A percentile compares a stretch with the other conserved stretches of the same genome.
These are phyloP conservation scores for Phaethornis superciliosus DNA, from an alignment of 2,113 vertebrate species.

Conservation along the genomic window DNA sequence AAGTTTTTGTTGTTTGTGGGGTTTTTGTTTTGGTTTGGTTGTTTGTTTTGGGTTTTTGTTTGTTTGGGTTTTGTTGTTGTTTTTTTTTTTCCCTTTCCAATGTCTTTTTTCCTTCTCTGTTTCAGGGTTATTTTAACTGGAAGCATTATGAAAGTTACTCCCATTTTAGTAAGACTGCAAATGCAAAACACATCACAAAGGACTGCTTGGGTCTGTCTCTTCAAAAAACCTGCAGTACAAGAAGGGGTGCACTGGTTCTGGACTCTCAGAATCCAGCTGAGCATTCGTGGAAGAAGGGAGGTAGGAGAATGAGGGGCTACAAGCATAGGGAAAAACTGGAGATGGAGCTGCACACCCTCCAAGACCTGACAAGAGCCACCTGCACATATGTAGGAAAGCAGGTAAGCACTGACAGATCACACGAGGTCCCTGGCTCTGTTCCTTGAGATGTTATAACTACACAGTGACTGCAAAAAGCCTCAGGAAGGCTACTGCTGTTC, in stretches of 20 bases:
- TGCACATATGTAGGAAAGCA: constrained; percentile 67
- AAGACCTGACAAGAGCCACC: constrained; percentile 74
- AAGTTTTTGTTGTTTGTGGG: not conserved
- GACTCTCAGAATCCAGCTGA: constrained; percentile 81
- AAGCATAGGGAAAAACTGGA: constrained; percentile 8
- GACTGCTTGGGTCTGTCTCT: constrained; percentile 51
- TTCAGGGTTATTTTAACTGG: constrained; percentile 85
- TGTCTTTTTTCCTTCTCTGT: not conserved
- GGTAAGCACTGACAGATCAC: constrained; percentile 58
- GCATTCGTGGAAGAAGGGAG: constrained; percentile 12
- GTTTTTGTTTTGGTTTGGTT: no score
- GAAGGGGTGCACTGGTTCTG: constrained; percentile 75
- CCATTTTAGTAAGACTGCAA: constrained; percentile 56
- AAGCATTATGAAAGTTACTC: constrained; percentile 71
- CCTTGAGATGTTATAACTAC: not conserved
- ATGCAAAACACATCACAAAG: not conserved
- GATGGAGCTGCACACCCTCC: constrained; percentile 67
- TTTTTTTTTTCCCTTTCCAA: not conserved
- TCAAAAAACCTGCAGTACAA: constrained; percentile 84
- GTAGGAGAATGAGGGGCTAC: constrained; percentile 18
- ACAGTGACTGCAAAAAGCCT: not conserved
- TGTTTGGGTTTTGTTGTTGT: no score
- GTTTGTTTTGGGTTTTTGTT: no score
- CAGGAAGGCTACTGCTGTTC: not conserved
- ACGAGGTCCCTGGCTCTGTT: not conserved